Conservation (phyloP, 2,797 vertebrate genomes). For the Gastrophryne carolinensis region DNA sequence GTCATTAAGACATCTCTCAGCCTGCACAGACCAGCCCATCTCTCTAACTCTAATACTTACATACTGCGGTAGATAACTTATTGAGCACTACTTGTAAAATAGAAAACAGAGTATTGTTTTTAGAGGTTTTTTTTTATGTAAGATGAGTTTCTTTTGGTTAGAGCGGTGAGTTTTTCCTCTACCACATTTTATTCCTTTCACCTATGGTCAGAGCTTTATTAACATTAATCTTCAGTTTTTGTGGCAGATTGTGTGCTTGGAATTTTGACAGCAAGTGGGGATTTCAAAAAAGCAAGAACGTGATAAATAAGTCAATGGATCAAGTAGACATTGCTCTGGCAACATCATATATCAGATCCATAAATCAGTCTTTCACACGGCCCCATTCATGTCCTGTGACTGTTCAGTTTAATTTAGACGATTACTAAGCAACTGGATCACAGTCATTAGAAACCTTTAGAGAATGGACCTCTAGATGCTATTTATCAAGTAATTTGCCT, state of each 20-base stretch:
- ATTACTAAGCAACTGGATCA: constrained; percentile 14
- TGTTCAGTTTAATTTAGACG: constrained; percentile 14
- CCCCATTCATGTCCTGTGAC: constrained; percentile 2
- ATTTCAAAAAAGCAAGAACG: constrained; percentile 27
- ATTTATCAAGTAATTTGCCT: constrained; percentile 33
- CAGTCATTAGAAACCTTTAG: not conserved
- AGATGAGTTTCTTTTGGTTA: too few species aligned
- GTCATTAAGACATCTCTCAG: too few species aligned
- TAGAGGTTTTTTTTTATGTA: too few species aligned
- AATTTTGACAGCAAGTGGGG: not conserved
- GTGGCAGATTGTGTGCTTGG: not conserved
- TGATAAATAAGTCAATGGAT: not conserved
- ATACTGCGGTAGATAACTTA: too few species aligned
- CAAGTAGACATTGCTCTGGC: constrained; percentile 23
- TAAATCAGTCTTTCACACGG: constrained; percentile 26
- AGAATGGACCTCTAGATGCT: constrained; percentile 14
- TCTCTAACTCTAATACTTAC: too few species aligned
- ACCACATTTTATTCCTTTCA: too few species aligned
- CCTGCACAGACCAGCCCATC: too few species aligned
- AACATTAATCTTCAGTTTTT: not conserved
- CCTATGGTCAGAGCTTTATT: not conserved
- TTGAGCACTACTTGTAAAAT: too few species aligned
- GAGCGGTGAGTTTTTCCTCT: too few species aligned
- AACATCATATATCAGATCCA: not conserved
- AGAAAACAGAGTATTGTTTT: too few species aligned